Base-by-base conservation (phyloP, 2,113 vertebrate species). In the Microcebus tavaratra region DNA sequence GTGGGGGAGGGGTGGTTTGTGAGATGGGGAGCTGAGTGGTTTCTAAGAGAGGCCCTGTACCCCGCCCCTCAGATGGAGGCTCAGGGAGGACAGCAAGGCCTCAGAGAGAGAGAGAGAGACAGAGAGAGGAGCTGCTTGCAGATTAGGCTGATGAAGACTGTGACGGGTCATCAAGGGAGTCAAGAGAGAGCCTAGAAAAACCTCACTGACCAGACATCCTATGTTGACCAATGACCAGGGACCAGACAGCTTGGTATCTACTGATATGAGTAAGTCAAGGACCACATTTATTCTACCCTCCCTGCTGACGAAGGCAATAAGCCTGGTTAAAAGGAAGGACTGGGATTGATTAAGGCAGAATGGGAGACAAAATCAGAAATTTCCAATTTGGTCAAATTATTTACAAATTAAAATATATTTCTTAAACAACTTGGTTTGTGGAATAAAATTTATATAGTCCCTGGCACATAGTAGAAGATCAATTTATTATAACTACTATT, bases 391-490 rank as follows among this genome's bases (percentile, higher is more conserved):
- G 34, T 36, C 79, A 25, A 92, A 94, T 68, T 82, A 86, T 53
- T 95, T 95, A 63, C 3, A 76, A 76, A 90, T 70, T 53, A 84
- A 63, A n/a, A 65, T 75, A 18, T 48, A 87, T 72, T 29, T 93
- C 68, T 90, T 89, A 36, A 91, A 59, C 48, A 81, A 31, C 15
- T 67, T 81, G 61, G 70, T 84, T 72, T 95, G 17, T 65, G 29
- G 50, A 80, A 94, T 55, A 50, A 96, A 82, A 61, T 59, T 25
- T 73, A 53, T 73, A 70, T 0, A 59, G 3, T 50, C 21, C 50
- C 76, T 73, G n/a, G 61, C 39, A 73, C 8, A 15, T 3, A 42
- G 39, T 23, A 76, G 80, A 83, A 75, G 53, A 82, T 29, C 53
- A 83, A 48, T 63, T 63, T 65, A 72, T 93, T 70, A 29, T 61